These are phyloP conservation scores for Tenodera sinensis DNA, from an alignment of 2,888 invertebrate genomes.

Conservation along the genomic window DNA sequence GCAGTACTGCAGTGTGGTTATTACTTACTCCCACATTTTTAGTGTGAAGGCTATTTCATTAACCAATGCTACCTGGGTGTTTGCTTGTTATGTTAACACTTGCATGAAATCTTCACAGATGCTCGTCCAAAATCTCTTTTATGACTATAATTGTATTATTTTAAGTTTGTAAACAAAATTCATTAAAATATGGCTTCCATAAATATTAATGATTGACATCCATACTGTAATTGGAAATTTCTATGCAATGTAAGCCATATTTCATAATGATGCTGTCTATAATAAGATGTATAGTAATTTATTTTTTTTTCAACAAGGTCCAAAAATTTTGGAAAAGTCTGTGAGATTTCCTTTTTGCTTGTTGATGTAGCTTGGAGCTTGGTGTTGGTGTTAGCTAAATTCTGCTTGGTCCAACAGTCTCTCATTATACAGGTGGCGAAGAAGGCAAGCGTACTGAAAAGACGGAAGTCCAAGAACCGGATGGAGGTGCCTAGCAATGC, in stretches of 20 bases:
- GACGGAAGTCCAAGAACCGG: slow-evolving; percentile 63
- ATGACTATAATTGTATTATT: not conserved
- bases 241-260: too few species aligned
- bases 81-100: not conserved
- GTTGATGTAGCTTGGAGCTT: slow-evolving; percentile 33
- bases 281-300: not conserved
- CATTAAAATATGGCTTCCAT: too few species aligned
- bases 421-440: slow-evolving; percentile 70
- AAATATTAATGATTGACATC: too few species aligned
- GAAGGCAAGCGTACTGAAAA: slow-evolving; percentile 67
- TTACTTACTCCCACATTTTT: not conserved
- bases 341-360: slow-evolving; percentile 22
- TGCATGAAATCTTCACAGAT: not conserved
- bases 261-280: not conserved
- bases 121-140: not conserved
- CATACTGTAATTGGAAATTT: too few species aligned
- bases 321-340: not conserved
- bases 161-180: too few species aligned
- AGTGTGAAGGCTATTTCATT: not conserved
- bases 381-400: slow-evolving; percentile 29
- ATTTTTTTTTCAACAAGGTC: not conserved
- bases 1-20: not conserved
- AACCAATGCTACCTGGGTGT: not conserved
- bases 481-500: slow-evolving; percentile 52
- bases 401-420: slow-evolving; percentile 54